Evolutionary conservation across 2,113 vertebrate genomes (phyloP).

Genomic region (Perognathus longimembris): DNA sequence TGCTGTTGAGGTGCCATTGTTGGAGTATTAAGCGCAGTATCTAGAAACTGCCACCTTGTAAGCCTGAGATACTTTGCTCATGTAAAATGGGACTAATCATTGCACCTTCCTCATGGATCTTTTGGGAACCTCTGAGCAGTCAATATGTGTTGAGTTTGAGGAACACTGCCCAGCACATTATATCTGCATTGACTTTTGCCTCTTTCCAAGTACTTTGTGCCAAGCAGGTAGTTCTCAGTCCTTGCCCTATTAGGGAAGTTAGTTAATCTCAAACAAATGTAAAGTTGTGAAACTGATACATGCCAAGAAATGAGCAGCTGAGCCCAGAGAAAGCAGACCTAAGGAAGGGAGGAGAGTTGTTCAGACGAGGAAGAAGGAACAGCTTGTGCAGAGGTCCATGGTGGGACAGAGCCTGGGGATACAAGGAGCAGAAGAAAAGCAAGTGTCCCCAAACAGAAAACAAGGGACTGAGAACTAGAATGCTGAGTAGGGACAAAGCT

Average conservation of each 20-base stretch:
- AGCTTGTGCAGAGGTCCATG: neutral
- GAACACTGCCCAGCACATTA: neutral
- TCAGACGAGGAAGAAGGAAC: neutral
- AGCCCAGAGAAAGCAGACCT: neutral
- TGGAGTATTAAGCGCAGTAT: neutral
- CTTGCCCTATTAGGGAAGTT: conserved; percentile 10
- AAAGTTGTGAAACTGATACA: conserved; percentile 14
- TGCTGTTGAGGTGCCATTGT: neutral
- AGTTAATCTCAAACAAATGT: neutral
- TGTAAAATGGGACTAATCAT: neutral
- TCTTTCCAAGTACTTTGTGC: neutral
- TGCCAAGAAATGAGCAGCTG: neutral
- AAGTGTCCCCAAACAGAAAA: neutral
- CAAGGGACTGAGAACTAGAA: neutral
- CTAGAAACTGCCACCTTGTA: neutral
- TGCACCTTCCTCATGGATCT: neutral
- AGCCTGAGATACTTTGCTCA: neutral
- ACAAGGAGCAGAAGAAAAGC: neutral
- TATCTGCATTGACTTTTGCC: neutral
- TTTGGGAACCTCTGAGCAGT: neutral
- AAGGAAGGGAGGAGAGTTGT: neutral
- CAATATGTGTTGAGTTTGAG: neutral
- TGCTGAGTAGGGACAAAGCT: neutral
- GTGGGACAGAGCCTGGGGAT: neutral
- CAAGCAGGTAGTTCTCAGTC: neutral